Percentiles rank a stretch among this genome's conserved stretches.
These are phyloP conservation scores for Athripsodes cinereus DNA, from an alignment of 2,888 invertebrate species.

Conservation along the genomic window DNA sequence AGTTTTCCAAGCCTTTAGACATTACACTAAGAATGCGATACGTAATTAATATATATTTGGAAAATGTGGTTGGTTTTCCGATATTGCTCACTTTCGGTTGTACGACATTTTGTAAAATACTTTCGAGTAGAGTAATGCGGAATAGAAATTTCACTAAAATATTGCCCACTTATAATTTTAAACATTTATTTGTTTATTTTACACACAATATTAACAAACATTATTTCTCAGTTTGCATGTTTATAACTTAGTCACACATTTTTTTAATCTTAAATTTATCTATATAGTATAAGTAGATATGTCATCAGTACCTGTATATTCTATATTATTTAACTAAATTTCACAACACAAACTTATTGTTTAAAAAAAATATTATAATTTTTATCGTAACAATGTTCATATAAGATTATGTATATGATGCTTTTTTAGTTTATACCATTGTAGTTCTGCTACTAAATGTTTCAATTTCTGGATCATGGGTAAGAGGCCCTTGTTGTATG, in stretches of 20 bases:
- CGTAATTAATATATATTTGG: neutral
- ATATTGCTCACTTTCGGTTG: constrained; percentile 16
- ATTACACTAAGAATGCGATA: neutral
- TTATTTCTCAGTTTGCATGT: constrained; percentile 29
- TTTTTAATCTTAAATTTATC: too few relatives aligned
- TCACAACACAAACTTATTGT: too few relatives aligned
- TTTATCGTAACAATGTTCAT: too few relatives aligned
- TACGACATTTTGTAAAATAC: neutral
- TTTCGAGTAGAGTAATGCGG: constrained; percentile 15
- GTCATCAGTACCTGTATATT: too few relatives aligned
- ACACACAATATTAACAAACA: constrained; percentile 4
- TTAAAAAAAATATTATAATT: too few relatives aligned
- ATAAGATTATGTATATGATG: too few relatives aligned
- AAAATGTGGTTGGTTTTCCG: constrained; percentile 4
- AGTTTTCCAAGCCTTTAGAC: neutral
- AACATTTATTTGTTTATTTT: neutral
- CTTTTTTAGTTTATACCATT: too few relatives aligned
- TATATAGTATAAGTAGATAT: too few relatives aligned
- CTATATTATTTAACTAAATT: too few relatives aligned
- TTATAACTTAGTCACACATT: too few relatives aligned
- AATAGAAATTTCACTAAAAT: constrained; percentile 25
- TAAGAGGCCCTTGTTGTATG: constrained; percentile 19
- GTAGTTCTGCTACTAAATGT: constrained; percentile 45
- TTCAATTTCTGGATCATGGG: constrained; percentile 34
- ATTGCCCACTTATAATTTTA: neutral